Evolutionary conservation across 2,888 invertebrate genomes (phyloP), one percentile per base, ranked within the genome.

Genomic region (Synergus umbraculus): DNA sequence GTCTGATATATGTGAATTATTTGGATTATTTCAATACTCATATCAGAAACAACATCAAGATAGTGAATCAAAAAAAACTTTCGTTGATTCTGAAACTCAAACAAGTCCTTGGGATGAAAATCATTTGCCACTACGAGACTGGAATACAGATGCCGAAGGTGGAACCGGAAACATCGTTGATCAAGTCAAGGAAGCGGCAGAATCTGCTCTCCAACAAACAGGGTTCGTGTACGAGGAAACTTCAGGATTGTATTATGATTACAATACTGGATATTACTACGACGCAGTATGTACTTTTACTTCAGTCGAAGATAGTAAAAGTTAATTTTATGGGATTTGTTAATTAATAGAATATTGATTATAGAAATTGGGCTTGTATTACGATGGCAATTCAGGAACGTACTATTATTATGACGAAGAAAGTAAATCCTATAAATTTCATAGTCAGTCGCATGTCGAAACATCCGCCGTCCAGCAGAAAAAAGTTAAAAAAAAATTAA

Each of bases 201-300:
- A 96, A 90, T 94, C 94, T 90, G 96, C 96, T 5, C 83, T 88
- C 49, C 94, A 95, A 86, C 94, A 96, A 85, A 95, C 94, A 69
- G 96, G 96, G 22, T 97, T 97, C 94, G 96, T 97, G 44, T 97
- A 96, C 92, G 97, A 98, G 85, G 95, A 96, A 89, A 96, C 96
- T 3, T 96, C 96, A 41, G 97, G 97, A 84, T 94, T 97, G 93
- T 98, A 97, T 92, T 97, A 97, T 92, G 97, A 98, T 92, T 96
- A 96, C 86, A 96, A 95, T 88, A 96, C 97, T 85, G 97, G 97
- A 82, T 98, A 97, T 93, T 98, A 98, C 93, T 98, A 97, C 90
- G 97, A 97, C 93, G 95, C 97, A 86, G 97, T 97, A 94, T 93
- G 94, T 93, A 83, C 69, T 69, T 65, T 78, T 18, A 64, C 69